These are phyloP conservation scores for Macrostomum lignano DNA, from an alignment of 1,140 invertebrate species.

Conservation along the genomic window DNA sequence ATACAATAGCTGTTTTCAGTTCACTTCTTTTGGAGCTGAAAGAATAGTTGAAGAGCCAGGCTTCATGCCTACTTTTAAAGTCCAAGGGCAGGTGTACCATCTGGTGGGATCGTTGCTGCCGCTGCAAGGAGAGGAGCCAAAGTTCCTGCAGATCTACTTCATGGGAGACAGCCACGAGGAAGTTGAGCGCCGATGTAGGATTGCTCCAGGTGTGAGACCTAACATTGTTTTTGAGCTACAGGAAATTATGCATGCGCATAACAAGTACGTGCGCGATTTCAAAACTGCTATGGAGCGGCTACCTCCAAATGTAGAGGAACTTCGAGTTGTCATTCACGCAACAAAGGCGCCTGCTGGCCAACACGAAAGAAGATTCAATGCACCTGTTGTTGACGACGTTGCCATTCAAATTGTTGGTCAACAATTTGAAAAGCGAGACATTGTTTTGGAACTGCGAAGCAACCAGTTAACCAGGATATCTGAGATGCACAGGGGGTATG, in stretches of 20 bases:
- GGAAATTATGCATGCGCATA: slow-evolving; percentile 17
- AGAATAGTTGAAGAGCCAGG: slow-evolving; percentile 11
- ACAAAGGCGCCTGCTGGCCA: slow-evolving; percentile 18
- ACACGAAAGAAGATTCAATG: slow-evolving; percentile 24
- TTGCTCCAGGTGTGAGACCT: slow-evolving; percentile 4
- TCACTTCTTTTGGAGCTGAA: slow-evolving; percentile 23
- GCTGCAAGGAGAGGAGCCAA: slow-evolving; percentile 10
- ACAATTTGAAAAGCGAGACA: slow-evolving; percentile 13
- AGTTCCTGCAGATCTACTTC: slow-evolving; percentile 28
- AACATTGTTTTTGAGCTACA: slow-evolving; percentile 12
- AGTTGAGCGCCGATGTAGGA: slow-evolving; percentile 4
- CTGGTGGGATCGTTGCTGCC: slow-evolving; percentile 19
- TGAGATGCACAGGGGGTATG: slow-evolving; percentile 4
- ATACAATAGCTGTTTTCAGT: slow-evolving; percentile 26
- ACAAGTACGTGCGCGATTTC: slow-evolving; percentile 15
- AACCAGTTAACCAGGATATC: neutral
- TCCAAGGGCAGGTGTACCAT: slow-evolving; percentile 30
- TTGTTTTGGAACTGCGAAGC: slow-evolving; percentile 4
- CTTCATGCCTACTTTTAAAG: slow-evolving; percentile 24
- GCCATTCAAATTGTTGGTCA: slow-evolving; percentile 17
- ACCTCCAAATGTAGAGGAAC: slow-evolving; percentile 10
- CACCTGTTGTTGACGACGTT: slow-evolving; percentile 15
- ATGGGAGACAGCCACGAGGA: slow-evolving; percentile 7
- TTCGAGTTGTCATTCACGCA: slow-evolving; percentile 14
- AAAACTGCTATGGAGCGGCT: slow-evolving; percentile 18